A percentile compares a stretch with the other conserved stretches of the same genome.
Conservation (phyloP, 2,888 invertebrate genomes). For the Cylloceria caligata region DNA sequence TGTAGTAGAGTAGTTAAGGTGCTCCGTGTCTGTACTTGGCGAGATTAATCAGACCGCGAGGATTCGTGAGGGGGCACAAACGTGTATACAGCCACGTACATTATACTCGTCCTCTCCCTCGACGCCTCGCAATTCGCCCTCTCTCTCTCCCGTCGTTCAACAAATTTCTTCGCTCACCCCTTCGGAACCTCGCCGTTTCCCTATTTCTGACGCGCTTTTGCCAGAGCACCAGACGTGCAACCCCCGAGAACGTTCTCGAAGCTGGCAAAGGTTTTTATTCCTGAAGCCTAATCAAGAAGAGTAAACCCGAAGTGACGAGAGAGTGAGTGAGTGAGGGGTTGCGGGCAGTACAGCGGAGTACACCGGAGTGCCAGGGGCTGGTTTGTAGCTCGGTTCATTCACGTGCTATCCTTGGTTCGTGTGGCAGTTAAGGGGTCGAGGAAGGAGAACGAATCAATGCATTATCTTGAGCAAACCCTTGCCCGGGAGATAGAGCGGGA, state of each 20-base stretch:
- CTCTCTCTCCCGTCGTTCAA: constrained; percentile 58
- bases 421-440: constrained; percentile 74
- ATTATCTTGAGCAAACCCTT: constrained; percentile 75
- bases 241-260: constrained; percentile 55
- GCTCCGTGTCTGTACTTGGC: constrained; percentile 66
- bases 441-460: constrained; percentile 79
- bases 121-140: constrained; percentile 48
- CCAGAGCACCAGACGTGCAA: constrained; percentile 27
- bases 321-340: constrained; percentile 67
- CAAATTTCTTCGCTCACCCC: constrained; percentile 65
- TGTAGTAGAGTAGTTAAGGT: constrained; percentile 46
- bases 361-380: constrained; percentile 60
- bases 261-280: constrained; percentile 74
- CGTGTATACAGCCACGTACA: constrained; percentile 45
- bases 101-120: constrained; percentile 56
- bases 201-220: constrained; percentile 31
- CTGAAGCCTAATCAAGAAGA: constrained; percentile 84
- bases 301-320: constrained; percentile 81
- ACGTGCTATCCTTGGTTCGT: constrained; percentile 42
- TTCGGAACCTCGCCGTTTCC: constrained; percentile 40
- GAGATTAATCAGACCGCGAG: constrained; percentile 75
- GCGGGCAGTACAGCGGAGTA: constrained; percentile 56
- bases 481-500: constrained; percentile 31
- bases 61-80: constrained; percentile 55
- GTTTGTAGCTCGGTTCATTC: constrained; percentile 27